A percentile compares a stretch with the other conserved stretches of the same genome.
Evolutionary conservation across 2,113 vertebrate genomes (phyloP).

Genomic region (Eublepharis macularius): DNA sequence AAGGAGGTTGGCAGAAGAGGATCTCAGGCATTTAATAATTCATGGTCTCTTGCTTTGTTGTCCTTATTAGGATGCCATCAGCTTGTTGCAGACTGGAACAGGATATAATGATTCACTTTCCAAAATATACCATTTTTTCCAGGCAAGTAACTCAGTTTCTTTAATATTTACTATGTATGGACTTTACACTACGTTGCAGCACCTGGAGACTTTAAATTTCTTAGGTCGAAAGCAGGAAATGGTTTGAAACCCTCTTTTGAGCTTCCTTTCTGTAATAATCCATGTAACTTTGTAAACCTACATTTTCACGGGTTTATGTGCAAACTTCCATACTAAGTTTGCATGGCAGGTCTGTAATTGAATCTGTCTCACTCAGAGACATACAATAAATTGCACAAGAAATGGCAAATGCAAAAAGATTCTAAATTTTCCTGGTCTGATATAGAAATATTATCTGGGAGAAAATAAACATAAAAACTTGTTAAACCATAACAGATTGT

Average conservation of each 20-base stretch:
- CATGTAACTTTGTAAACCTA: constrained; percentile 3
- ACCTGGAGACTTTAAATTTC: background rate
- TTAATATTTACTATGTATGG: background rate
- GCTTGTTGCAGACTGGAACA: background rate
- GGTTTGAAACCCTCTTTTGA: background rate
- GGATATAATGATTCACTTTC: constrained; percentile 5
- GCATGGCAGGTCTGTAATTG: constrained; percentile 1
- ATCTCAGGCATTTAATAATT: too few relatives aligned
- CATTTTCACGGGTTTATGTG: constrained; percentile 16
- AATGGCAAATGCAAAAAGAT: constrained; percentile 9
- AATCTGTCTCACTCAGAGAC: constrained; percentile 8
- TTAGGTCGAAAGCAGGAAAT: background rate
- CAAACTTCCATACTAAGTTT: background rate
- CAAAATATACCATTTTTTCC: constrained; percentile 34
- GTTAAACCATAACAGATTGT: constrained; percentile 7
- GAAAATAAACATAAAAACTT: constrained; percentile 3
- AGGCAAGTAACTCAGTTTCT: background rate
- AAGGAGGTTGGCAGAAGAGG: too few relatives aligned
- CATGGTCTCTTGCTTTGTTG: background rate
- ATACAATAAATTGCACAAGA: constrained; percentile 16
- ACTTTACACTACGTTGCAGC: background rate
- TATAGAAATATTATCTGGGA: constrained; percentile 8
- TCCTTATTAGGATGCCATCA: background rate
- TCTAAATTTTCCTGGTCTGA: constrained; percentile 17
- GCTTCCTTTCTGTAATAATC: background rate